Base-by-base conservation (phyloP, 2,888 invertebrate genomes). In the Phragmatobia fuliginosa region DNA sequence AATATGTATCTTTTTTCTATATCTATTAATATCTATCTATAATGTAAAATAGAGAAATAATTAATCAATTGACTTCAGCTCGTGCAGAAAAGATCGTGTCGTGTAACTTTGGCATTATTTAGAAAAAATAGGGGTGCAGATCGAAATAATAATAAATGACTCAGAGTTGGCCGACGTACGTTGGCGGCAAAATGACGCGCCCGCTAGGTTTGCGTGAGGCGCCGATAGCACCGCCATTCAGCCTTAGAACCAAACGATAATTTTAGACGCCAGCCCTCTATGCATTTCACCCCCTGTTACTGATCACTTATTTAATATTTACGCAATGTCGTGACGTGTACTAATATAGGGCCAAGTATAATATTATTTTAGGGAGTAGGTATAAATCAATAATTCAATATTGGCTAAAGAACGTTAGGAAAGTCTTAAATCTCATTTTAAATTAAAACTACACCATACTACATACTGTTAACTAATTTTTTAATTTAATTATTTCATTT, bases 121-220 rank as follows among this genome's bases (percentile, higher is more conserved):
- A 28, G 28, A 56, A 56, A 56, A 56, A n/a, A n/a, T n/a, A n/a
- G 28, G 56, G 25, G 56, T 28, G 28, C 28, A 28, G 16, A 21
- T 32, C 10, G 59, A 11, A 21, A 21, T 60, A 32, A 38, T 60
- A 60, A 49, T 33, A 45, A 66, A 72, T 78, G 80, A 82, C 79
- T 78, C 83, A 81, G 83, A 36, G 5, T 56, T 14, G 28, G 28
- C 56, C 52, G 14, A 52, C 52, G 10, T 58, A 52, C 25, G n/a
- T 58, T 58, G 78, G 76, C 79, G 81, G 71, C 80, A 66, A 67
- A 61, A 64, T 62, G 80, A 68, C 78, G 77, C 79, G 81, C n/a
- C 74, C 56, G 36, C 62, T 21, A 14, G 58, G 59, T 56, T 80
- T 71, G 85, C 84, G 83, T 84, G 85, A 63, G 85, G 84, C 83